These are phyloP conservation scores for Peromyscus polionotus DNA, from an alignment of 2,113 vertebrate genomes.

Conservation along the genomic window DNA sequence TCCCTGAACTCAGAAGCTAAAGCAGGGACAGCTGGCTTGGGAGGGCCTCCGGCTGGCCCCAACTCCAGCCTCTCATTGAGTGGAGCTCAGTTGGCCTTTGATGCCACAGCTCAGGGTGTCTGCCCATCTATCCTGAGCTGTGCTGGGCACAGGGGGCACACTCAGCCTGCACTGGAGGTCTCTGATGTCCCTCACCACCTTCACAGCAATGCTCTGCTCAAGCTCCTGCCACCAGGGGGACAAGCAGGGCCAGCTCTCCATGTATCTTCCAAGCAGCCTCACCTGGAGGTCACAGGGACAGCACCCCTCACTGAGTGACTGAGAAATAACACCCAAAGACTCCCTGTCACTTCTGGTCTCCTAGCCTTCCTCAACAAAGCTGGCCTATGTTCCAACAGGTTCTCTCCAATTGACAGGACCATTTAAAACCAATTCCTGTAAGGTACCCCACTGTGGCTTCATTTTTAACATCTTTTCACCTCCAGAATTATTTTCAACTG, in stretches of 20 bases:
- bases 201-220: not conserved
- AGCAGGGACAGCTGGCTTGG: not conserved
- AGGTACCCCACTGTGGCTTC: not conserved
- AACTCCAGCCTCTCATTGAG: not conserved
- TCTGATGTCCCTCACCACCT: not conserved
- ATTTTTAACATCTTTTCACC: not conserved
- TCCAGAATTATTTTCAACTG: not conserved
- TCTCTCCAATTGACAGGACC: not conserved
- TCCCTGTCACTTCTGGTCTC: not conserved
- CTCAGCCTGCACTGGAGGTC: too few relatives aligned
- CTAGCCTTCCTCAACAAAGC: not conserved
- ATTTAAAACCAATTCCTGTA: not conserved
- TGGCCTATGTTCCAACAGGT: not conserved
- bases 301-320: not conserved
- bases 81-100: not conserved
- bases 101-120: not conserved
- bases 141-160: not conserved
- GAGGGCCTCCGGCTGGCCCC: not conserved
- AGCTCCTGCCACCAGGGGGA: not conserved
- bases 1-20: not conserved
- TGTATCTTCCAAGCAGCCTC: not conserved
- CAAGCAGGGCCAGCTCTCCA: too few relatives aligned
- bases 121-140: not conserved
- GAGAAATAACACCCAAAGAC: too few relatives aligned
- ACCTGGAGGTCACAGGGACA: not conserved